Evolutionary conservation across 2,113 vertebrate genomes (phyloP).

Genomic region (Notothenia rossii): DNA sequence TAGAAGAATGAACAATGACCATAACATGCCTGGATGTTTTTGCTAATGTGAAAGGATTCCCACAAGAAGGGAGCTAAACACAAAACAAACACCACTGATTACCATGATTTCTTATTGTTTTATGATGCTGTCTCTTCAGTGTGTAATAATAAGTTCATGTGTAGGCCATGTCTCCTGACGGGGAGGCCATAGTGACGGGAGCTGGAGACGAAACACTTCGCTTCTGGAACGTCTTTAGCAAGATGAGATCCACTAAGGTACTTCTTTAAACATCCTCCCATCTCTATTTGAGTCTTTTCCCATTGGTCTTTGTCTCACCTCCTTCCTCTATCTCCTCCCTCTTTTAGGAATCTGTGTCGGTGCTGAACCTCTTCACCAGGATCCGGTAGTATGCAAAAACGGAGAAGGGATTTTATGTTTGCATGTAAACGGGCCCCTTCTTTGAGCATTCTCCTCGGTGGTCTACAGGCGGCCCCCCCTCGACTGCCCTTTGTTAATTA

Average conservation of each 20-base stretch:
- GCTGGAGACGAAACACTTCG: conserved; percentile 96
- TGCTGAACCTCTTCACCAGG: conserved; percentile 95
- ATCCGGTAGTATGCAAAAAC: conserved; percentile 86
- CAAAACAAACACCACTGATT: neutral
- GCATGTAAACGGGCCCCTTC: conserved; percentile 45
- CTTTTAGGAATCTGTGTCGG: conserved; percentile 91
- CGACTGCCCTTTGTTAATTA: conserved; percentile 35
- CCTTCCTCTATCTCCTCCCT: neutral
- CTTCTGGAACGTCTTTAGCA: conserved; percentile 99
- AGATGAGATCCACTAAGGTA: conserved; percentile 98
- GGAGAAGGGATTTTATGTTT: conserved; percentile 33
- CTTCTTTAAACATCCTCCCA: neutral
- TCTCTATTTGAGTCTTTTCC: neutral
- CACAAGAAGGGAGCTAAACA: conserved; percentile 8
- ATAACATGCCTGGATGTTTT: neutral
- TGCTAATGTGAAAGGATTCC: neutral
- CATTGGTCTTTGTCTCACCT: neutral
- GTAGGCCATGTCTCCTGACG: conserved; percentile 98
- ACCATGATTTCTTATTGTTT: neutral
- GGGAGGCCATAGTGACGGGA: conserved; percentile 98
- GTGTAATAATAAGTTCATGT: conserved; percentile 16
- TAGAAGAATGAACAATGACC: neutral
- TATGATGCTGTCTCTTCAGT: neutral
- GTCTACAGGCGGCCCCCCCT: conserved; percentile 38
- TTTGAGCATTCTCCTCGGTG: conserved; percentile 52